phyloP scores from a whole-genome alignment of 2,797 vertebrate genomes.

The Epinephelus coioides region DNA sequence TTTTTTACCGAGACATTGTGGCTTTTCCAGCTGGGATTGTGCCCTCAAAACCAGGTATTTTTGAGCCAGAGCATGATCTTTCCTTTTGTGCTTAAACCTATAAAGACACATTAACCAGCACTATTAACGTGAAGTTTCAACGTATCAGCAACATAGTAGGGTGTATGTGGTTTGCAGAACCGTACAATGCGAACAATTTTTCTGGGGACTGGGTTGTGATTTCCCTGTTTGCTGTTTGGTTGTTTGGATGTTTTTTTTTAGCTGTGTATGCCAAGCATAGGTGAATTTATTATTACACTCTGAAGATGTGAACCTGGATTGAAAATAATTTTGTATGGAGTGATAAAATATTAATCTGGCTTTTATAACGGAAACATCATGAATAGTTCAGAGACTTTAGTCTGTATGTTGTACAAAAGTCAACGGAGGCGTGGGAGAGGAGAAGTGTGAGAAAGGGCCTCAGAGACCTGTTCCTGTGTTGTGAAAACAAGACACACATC shows the following conservation, averaged over 20 bases:
- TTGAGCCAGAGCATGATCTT: no score
- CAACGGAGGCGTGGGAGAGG: constrained; percentile 35
- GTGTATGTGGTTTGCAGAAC: no score
- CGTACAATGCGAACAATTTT: no score
- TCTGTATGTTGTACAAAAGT: constrained; percentile 39
- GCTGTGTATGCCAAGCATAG: background rate
- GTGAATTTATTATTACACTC: background rate
- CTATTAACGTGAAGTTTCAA: no score
- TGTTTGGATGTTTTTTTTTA: background rate
- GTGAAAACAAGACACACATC: constrained; percentile 62
- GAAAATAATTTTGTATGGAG: constrained; percentile 22
- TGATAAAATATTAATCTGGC: constrained; percentile 44
- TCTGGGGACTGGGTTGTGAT: no score
- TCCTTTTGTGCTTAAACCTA: no score
- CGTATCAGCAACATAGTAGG: no score
- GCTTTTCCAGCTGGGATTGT: no score
- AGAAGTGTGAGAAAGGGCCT: constrained; percentile 51
- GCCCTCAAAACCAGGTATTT: no score
- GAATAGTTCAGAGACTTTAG: constrained; percentile 55
- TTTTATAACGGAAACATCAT: constrained; percentile 53
- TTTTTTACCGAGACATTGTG: no score
- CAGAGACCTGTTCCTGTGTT: constrained; percentile 49
- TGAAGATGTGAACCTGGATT: constrained; percentile 10
- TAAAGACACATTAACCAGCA: no score
- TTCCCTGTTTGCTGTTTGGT: background rate